Evolutionary conservation across 2,888 invertebrate genomes (phyloP).

Genomic region (Uropetala carovei): DNA sequence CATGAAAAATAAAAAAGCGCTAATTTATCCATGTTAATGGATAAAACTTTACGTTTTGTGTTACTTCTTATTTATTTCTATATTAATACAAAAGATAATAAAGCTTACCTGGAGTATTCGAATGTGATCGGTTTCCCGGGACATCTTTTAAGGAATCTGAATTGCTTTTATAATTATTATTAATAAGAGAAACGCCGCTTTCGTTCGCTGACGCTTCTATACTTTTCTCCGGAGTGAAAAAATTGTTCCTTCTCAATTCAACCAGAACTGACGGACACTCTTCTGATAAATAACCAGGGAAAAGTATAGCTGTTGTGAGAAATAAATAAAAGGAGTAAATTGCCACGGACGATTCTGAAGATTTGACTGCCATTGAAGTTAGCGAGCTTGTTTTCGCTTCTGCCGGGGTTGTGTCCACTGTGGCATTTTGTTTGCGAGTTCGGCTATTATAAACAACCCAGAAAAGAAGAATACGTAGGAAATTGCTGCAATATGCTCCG

Average conservation of each 20-base stretch:
- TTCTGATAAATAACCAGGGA: not conserved
- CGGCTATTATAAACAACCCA: not conserved
- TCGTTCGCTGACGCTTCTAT: not conserved
- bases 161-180: not conserved
- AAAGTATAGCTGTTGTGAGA: not conserved
- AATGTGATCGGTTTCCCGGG: not conserved
- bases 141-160: not conserved
- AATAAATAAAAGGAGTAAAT: not conserved
- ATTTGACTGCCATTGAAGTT: constrained; percentile 1
- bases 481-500: no score
- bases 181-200: not conserved
- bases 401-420: not conserved
- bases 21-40: no score
- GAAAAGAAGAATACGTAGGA: no score
- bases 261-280: not conserved
- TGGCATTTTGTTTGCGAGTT: not conserved
- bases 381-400: not conserved
- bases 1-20: no score
- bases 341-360: not conserved
- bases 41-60: no score
- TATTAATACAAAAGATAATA: no score
- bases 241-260: not conserved
- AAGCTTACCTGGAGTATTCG: no score
- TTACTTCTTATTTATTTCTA: no score
- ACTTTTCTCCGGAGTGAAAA: not conserved